Base-by-base conservation (phyloP, 1,140 invertebrate species). In the Drosophila truncata region DNA sequence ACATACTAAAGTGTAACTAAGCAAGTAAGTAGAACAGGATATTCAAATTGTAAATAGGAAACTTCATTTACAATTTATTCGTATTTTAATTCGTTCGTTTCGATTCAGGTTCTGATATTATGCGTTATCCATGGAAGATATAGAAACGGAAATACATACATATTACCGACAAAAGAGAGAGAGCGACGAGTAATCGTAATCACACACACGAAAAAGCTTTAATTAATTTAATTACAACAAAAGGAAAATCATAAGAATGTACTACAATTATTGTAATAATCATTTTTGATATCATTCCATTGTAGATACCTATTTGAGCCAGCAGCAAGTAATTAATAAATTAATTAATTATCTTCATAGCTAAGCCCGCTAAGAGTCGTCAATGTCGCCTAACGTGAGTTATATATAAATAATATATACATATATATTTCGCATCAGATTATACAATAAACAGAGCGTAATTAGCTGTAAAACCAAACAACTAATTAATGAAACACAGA, bases 161-260 rank as follows among this genome's bases (percentile, higher is more conserved):
- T 59, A 41, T 67, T 33, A 73, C 61, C 60, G 37, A 75, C 31
- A 78, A 49, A 52, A 46, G 14, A n/a, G 14, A 54, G 13, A n/a
- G 13, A 35, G 10, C 44, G 50, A 52, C 33, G 72, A 60, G 66
- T 46, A 83, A 47, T 83, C 27, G 44, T 23, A 46, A 46, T 46
- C 44, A 82, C 61, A 78, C 61, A 78, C 54, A 79, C 47, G 63
- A 67, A 55, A 79, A 91, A 91, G 90, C 90, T 91, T 91, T 91
- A 91, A 91, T 83, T 91, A 91, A 91, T 90, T 91, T 91, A 91
- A 91, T 91, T 83, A 91, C 71, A 69, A 77, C 50, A 60, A 62
- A 75, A 52, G 37, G 31, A 66, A 59, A 75, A 58, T 11, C 35
- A 77, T 46, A 64, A 35, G 35, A 50, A 55, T 47, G 33, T 72